Evolutionary conservation across 2,888 invertebrate genomes (phyloP).

Genomic region (Temnothorax ravouxi): DNA sequence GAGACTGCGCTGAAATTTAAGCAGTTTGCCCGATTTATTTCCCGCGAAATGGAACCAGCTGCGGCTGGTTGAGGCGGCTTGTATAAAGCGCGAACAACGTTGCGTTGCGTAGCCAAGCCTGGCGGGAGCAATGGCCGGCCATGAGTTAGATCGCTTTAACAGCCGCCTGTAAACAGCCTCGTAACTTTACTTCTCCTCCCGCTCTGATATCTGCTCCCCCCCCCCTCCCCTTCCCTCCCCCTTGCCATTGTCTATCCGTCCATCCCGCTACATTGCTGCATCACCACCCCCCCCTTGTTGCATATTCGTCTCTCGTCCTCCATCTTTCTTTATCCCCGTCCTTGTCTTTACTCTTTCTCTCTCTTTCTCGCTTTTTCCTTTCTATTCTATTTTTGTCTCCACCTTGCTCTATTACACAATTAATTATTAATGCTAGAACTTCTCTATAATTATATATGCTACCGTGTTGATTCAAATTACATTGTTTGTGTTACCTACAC

Average conservation of each 20-base stretch:
- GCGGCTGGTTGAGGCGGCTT: slow-evolving; percentile 61
- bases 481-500: background rate
- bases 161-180: slow-evolving; percentile 83
- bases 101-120: slow-evolving; percentile 75
- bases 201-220: slow-evolving; percentile 21
- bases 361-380: slow-evolving; percentile 13
- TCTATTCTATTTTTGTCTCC: slow-evolving; percentile 10
- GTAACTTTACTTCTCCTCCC: slow-evolving; percentile 78
- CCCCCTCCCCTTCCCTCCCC: slow-evolving; percentile 31
- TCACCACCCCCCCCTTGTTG: slow-evolving; percentile 55
- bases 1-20: background rate
- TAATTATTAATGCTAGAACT: slow-evolving; percentile 21
- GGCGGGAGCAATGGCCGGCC: slow-evolving; percentile 83
- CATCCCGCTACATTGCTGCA: slow-evolving; percentile 42
- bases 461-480: slow-evolving; percentile 5
- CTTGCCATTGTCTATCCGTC: slow-evolving; percentile 52
- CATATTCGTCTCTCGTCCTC: slow-evolving; percentile 58
- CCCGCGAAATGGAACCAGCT: background rate
- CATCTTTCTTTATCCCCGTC: slow-evolving; percentile 3
- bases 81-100: slow-evolving; percentile 62
- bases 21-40: background rate
- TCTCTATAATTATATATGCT: background rate
- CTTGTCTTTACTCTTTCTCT: slow-evolving; percentile 17
- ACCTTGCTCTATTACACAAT: slow-evolving; percentile 21
- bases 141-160: slow-evolving; percentile 84